phyloP scores from a whole-genome alignment of 92 coral and sea anemone genomes.

The Meandrina meandrites region DNA sequence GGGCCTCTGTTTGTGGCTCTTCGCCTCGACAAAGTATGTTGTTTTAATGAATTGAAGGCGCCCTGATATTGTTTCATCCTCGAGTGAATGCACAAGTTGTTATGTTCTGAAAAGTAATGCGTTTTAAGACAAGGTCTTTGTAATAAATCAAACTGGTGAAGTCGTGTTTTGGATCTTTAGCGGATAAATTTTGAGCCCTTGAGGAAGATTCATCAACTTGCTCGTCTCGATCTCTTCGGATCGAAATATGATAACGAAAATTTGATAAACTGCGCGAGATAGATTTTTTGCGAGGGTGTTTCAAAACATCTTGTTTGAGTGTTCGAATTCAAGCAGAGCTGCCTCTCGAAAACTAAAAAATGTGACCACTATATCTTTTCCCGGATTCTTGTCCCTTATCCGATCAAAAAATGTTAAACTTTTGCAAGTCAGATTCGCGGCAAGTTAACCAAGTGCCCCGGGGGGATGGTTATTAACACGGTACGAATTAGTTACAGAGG shows the following conservation, averaged over 20 bases:
- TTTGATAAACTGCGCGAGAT: not conserved
- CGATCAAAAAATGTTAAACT: not conserved
- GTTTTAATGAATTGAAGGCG: not conserved
- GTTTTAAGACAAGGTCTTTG: not conserved
- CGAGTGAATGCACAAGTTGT: not conserved
- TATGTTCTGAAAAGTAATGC: not conserved
- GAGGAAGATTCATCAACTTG: not conserved
- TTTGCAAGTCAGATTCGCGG: not conserved
- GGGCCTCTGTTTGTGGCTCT: not conserved
- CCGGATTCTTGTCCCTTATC: not conserved
- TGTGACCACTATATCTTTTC: not conserved
- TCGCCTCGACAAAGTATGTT: not conserved
- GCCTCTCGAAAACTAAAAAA: not conserved
- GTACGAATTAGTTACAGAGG: not conserved
- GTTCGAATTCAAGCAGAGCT: not conserved
- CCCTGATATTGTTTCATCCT: not conserved
- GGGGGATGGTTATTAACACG: not conserved
- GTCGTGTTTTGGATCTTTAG: too few species aligned
- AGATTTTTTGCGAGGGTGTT: not conserved
- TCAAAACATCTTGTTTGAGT: not conserved
- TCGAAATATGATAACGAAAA: not conserved
- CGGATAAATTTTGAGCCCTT: not conserved
- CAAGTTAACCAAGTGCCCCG: not conserved
- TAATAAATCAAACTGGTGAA: not conserved
- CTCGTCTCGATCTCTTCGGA: not conserved